These are phyloP conservation scores for Pomatorhinus ruficollis DNA, from an alignment of 2,113 vertebrate species.

Conservation along the genomic window DNA sequence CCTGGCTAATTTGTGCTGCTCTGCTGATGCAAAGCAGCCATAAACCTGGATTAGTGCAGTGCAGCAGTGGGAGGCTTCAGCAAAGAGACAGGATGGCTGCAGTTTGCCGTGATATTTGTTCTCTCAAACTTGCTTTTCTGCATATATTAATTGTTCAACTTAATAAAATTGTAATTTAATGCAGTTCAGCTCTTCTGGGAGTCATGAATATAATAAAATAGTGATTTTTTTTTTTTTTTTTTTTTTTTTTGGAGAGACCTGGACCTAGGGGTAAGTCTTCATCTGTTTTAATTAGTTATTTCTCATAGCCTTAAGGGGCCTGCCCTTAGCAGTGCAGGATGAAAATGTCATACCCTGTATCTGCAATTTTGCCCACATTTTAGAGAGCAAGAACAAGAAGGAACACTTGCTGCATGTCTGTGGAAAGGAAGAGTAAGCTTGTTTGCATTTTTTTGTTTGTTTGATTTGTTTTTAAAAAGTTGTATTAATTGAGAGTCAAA, in stretches of 20 bases:
- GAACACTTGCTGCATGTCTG: rapidly evolving
- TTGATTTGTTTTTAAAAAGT: background rate
- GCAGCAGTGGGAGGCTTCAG: background rate
- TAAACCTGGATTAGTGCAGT: conserved; percentile 3
- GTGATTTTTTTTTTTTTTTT: background rate
- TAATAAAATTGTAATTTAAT: background rate
- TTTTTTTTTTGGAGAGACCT: background rate
- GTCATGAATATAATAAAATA: background rate
- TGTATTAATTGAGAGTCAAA: background rate
- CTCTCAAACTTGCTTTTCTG: background rate
- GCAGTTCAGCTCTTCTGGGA: background rate
- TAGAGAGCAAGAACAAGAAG: background rate
- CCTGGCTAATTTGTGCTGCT: background rate
- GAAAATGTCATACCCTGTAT: background rate
- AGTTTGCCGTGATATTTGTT: background rate
- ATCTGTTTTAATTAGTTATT: background rate
- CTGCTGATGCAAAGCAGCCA: background rate
- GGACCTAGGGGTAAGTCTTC: background rate
- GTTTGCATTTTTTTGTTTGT: background rate
- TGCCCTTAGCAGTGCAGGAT: background rate
- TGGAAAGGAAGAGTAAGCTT: background rate
- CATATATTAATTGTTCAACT: background rate
- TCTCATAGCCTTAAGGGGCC: background rate
- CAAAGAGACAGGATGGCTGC: background rate
- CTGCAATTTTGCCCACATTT: background rate